These are phyloP conservation scores for Hyperoplus lanceolatus DNA, from an alignment of 2,797 vertebrate genomes.

Conservation along the genomic window DNA sequence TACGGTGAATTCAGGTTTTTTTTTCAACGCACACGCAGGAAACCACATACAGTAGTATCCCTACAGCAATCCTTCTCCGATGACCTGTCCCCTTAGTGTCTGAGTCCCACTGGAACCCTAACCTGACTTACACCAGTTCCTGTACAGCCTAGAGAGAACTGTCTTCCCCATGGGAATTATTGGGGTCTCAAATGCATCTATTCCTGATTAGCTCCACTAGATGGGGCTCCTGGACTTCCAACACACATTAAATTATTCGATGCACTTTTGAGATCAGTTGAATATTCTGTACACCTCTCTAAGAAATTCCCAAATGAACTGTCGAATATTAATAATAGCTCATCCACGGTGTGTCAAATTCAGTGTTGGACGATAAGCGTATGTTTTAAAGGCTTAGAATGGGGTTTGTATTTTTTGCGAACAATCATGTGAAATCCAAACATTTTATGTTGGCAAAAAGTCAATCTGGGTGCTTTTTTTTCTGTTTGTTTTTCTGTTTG, in stretches of 20 bases:
- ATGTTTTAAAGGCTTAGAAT: constrained; percentile 74
- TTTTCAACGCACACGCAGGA: constrained; percentile 27
- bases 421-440: constrained; percentile 78
- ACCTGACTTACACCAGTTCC: constrained; percentile 34
- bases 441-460: constrained; percentile 43
- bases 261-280: constrained; percentile 51
- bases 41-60: constrained; percentile 59
- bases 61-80: constrained; percentile 54
- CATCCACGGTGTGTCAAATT: constrained; percentile 58
- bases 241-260: constrained; percentile 15
- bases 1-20: constrained; percentile 43
- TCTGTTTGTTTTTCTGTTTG: neutral
- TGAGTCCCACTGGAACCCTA: constrained; percentile 23
- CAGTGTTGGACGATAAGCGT: constrained; percentile 55
- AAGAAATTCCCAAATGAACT: constrained; percentile 44
- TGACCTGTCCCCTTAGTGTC: constrained; percentile 35
- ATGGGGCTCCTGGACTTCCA: constrained; percentile 58
- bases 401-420: constrained; percentile 67
- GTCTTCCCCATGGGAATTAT: constrained; percentile 30
- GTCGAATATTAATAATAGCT: constrained; percentile 48
- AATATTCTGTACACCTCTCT: constrained; percentile 31
- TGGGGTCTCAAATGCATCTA: constrained; percentile 42
- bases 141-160: constrained; percentile 23
- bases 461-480: constrained; percentile 37
- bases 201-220: constrained; percentile 42